Conservation (phyloP, 2,113 vertebrate species). For the Bos indicus region DNA sequence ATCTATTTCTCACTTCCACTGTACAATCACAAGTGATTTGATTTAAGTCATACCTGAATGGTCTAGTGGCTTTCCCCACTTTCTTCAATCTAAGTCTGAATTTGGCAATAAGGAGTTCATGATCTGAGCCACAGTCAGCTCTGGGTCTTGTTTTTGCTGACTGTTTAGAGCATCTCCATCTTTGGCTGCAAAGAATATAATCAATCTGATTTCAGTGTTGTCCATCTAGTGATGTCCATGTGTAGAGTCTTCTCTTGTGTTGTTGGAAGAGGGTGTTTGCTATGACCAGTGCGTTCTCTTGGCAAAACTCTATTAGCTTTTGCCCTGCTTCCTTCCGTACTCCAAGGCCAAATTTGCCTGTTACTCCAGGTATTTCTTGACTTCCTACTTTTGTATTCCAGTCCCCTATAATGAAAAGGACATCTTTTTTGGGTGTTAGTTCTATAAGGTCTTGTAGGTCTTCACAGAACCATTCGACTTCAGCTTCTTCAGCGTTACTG, state of each 20-base stretch:
- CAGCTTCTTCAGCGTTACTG: neutral
- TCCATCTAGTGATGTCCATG: neutral
- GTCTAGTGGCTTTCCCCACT: neutral
- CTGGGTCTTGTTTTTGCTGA: accelerated
- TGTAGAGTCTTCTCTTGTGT: neutral
- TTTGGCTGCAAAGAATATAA: neutral
- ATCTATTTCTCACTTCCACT: neutral
- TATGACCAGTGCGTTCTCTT: neutral
- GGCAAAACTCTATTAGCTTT: neutral
- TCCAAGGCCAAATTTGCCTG: neutral
- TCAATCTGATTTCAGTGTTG: accelerated
- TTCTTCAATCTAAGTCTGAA: neutral
- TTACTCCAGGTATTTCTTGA: neutral
- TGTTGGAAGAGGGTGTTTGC: neutral
- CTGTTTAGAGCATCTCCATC: neutral
- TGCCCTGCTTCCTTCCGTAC: neutral
- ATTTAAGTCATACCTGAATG: neutral
- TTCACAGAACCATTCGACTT: neutral
- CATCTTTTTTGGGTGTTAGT: neutral
- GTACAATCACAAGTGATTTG: neutral
- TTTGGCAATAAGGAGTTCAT: neutral
- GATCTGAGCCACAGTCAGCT: neutral
- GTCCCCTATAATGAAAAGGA: neutral
- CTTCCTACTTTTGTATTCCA: neutral
- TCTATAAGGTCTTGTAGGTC: neutral